These are phyloP conservation scores for Drosophila kanekoi DNA, from an alignment of 2,888 invertebrate genomes.

Conservation along the genomic window DNA sequence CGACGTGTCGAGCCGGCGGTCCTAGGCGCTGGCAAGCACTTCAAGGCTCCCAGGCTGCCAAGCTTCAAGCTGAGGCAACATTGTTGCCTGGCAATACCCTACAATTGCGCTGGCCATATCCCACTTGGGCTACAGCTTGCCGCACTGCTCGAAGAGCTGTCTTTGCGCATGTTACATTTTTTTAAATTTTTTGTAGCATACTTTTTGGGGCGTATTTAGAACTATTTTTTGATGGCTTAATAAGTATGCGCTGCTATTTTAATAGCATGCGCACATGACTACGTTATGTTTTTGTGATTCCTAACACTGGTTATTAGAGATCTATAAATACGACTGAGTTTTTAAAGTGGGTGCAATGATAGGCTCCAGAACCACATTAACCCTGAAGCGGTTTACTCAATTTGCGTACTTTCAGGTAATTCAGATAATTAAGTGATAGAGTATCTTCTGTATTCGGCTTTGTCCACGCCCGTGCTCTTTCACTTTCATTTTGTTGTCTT, in stretches of 20 bases:
- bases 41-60: constrained; percentile 43
- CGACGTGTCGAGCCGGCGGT: constrained; percentile 15
- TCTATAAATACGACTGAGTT: too few species aligned
- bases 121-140: too few species aligned
- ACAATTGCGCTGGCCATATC: background rate
- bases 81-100: constrained; percentile 51
- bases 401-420: background rate
- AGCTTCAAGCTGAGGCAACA: constrained; percentile 43
- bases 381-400: background rate
- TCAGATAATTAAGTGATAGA: constrained; percentile 1
- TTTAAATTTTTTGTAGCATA: constrained; percentile 16
- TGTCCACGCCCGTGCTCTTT: background rate
- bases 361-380: too few species aligned
- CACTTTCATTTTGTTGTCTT: constrained; percentile 55
- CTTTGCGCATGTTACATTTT: too few species aligned
- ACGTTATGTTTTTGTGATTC: too few species aligned
- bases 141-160: too few species aligned
- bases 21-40: constrained; percentile 65
- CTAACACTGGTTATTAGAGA: too few species aligned
- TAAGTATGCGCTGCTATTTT: too few species aligned
- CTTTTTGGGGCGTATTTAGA: background rate
- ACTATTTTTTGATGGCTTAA: background rate
- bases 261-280: too few species aligned
- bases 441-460: constrained; percentile 16
- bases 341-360: too few species aligned